Base-by-base conservation (phyloP, 2,888 invertebrate species). In the Drosophila subquinaria region DNA sequence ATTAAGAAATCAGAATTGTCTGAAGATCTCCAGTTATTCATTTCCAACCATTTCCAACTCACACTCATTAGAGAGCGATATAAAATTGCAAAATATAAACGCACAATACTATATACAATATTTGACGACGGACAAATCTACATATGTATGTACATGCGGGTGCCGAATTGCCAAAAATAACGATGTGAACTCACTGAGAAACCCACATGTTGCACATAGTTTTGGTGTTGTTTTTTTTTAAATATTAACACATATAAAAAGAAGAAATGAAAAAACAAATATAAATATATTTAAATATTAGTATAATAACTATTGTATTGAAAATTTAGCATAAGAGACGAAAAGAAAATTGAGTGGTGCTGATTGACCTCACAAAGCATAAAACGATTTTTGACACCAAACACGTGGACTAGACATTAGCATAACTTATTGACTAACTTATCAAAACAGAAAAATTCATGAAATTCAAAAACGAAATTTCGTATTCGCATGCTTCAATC, bases 391-490 rank as follows among this genome's bases (percentile, higher is more conserved):
- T 3, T 27, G 23, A 13, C 13, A 45, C 3, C n/a, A 47, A 50
- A 33, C 20, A 50, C 3, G 9, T 27, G 47, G 15, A 1, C 8
- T 0, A 30, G 4, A 11, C 3, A 50, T 50, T 50, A 35, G 17
- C 38, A 52, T 23, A 52, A 52, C 23, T 23, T 23, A 23, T 23
- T 5, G 17, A 6, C 33, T 8, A 5, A 11, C 50, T 50, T n/a
- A 27, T 36, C 9, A 38, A 38, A 6, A 20, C n/a, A 9, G 38
- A n/a, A 52, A 38, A 15, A 36, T 51, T 51, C 20, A 51, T 51
- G 17, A 51, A 35, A 35, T 20, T 33, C 35, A 51, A 6, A 33
- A 36, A 51, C n/a, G 9, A 51, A 52, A 52, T n/a, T 36, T 52
- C 20, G 20, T n/a, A 4, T 36, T 20, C 36, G 10, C 1, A 23